Conservation (phyloP, 2,888 invertebrate species). For the Volucella inflata region DNA sequence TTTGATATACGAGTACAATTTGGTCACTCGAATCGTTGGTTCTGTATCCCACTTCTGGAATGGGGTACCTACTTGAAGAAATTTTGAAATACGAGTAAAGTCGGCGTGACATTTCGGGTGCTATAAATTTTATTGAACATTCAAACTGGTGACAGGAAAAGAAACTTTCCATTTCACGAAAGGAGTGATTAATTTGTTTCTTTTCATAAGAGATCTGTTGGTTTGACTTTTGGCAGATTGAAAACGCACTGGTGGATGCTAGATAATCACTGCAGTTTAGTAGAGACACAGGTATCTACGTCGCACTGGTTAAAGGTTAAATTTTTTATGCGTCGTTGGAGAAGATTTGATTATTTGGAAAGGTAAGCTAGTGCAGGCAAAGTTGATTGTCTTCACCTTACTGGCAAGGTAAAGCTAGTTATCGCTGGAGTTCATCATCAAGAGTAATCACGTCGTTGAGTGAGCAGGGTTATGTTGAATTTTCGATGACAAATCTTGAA, state of each 20-base stretch:
- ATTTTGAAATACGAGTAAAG: too few species aligned
- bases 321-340: slow-evolving; percentile 1
- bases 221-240: too few species aligned
- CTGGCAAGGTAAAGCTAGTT: slow-evolving; percentile 34
- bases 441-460: slow-evolving; percentile 12
- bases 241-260: too few species aligned
- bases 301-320: slow-evolving; percentile 8
- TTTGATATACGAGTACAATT: too few species aligned
- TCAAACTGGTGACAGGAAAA: background rate
- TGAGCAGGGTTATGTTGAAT: too few species aligned
- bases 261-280: background rate
- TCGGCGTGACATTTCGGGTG: too few species aligned
- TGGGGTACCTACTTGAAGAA: too few species aligned
- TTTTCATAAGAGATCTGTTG: too few species aligned
- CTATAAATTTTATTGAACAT: too few species aligned
- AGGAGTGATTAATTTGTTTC: background rate
- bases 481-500: too few species aligned
- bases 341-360: background rate
- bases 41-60: too few species aligned
- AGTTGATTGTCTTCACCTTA: slow-evolving; percentile 32
- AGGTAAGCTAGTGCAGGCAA: background rate
- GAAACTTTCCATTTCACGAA: background rate
- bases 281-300: background rate
- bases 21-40: too few species aligned
- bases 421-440: slow-evolving; percentile 12